Evolutionary conservation across 2,113 vertebrate species (phyloP), one percentile per base, ranked within the genome.

Genomic region (Donacobius atricapilla): DNA sequence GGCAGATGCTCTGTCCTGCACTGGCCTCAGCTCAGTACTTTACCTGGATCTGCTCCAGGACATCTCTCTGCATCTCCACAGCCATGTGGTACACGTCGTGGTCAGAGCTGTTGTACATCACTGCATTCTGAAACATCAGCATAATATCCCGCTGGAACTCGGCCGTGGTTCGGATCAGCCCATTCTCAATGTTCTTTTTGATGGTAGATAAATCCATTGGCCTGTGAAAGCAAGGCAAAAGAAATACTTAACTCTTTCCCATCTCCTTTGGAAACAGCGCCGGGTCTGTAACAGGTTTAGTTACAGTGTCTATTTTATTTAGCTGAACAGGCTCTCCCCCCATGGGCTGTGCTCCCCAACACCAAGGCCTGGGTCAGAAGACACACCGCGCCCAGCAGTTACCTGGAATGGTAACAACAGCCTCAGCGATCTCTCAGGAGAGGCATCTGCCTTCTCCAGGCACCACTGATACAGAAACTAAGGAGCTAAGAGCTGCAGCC

Each of bases 51-150:
- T 99, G 99, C 96, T 99, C 99, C 96, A 99, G 98, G 78, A 99
- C 99, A 85, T 99, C 99, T 12, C 99, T 98, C 94, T 99, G 99
- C 99, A 99, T 99, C 97, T 99, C 99, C 93, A 99, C 98, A 56
- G 99, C 99, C 99, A 99, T 99, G 97, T 99, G 99, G 97, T 99
- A 99, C 39, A 99, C 99, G 80, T 99, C 99, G 8, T 99, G 99
- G 97, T 99, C 99, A 13, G 99, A 99, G 71, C 99, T 99, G 98
- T 99, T 99, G 98, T 99, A 99, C 99, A 99, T 99, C 89, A 99
- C 99, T 40, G 99, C 99, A 71, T 99, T 99, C 97, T 99, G 99
- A 96, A 99, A 99, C 99, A 99, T 99, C 90, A 99, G 98, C 99
- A 99, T 99, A 96, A 99, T 99, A 94, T 99, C 99, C 30, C 99